These are phyloP conservation scores for Vombatus ursinus DNA, from an alignment of 2,113 vertebrate genomes.

Conservation along the genomic window DNA sequence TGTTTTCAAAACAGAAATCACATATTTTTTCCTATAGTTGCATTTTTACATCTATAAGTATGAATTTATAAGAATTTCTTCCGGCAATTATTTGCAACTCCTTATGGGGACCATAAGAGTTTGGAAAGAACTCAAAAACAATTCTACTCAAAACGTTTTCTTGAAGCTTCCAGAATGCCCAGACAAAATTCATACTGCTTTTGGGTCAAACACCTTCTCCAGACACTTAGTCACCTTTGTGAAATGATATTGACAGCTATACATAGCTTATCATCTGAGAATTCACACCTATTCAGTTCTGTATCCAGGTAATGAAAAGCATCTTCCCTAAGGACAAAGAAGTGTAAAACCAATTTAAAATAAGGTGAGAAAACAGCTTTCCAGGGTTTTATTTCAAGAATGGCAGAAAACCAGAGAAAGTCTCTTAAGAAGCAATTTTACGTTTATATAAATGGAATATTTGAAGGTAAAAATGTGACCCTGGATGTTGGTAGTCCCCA, in stretches of 20 bases:
- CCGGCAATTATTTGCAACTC: not conserved
- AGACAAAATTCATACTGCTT: not conserved
- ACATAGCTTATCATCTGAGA: constrained; percentile 2
- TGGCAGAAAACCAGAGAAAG: not conserved
- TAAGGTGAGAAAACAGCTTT: constrained; percentile 1
- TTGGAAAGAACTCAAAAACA: not conserved
- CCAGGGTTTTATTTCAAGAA: not conserved
- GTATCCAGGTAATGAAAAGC: not conserved
- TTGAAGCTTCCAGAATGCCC: not conserved
- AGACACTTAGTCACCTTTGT: not conserved
- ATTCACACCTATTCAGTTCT: not conserved
- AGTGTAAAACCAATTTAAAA: constrained; percentile 2
- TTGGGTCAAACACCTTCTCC: not conserved
- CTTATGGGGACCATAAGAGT: not conserved
- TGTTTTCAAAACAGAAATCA: not conserved
- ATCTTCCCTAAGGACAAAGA: not conserved
- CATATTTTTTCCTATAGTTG: not conserved
- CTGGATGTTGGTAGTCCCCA: not conserved
- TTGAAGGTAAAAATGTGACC: not conserved
- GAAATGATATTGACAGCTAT: not conserved
- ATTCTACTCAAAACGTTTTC: not conserved
- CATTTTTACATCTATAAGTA: not conserved
- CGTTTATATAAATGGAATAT: not conserved
- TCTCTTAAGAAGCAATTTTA: not conserved
- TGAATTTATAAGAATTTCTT: not conserved